phyloP scores from a whole-genome alignment of 2,113 vertebrate species.

The Dinomys branickii region DNA sequence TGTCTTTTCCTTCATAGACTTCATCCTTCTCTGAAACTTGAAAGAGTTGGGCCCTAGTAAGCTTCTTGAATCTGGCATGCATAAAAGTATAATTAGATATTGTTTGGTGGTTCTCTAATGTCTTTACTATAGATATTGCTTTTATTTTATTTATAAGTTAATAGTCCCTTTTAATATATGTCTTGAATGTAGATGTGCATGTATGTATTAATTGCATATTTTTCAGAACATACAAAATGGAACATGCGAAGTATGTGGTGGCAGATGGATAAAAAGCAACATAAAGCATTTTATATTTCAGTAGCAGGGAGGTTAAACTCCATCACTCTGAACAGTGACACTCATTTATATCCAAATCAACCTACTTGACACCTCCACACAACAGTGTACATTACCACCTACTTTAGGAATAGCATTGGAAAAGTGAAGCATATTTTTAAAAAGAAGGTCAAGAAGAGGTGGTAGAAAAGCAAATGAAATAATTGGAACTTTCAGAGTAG shows the following conservation, averaged over 20 bases:
- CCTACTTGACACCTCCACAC: neutral
- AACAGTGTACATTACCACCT: constrained; percentile 8
- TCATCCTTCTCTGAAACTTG: neutral
- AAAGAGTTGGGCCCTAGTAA: neutral
- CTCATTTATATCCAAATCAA: constrained; percentile 20
- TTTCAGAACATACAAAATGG: neutral
- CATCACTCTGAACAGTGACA: neutral
- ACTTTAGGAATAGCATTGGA: constrained; percentile 3
- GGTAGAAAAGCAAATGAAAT: constrained; percentile 43
- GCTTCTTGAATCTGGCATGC: neutral
- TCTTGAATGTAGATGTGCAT: neutral
- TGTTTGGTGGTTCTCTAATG: neutral
- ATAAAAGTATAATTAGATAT: neutral
- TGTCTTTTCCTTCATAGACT: neutral
- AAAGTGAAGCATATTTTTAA: neutral
- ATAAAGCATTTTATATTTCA: neutral
- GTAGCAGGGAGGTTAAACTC: neutral
- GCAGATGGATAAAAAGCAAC: neutral
- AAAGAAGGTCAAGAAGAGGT: neutral
- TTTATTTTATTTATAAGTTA: neutral
- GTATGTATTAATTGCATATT: neutral
- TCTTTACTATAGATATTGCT: neutral
- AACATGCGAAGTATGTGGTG: neutral
- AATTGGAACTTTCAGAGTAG: neutral
- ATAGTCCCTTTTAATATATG: neutral